phyloP scores from a whole-genome alignment of 2,113 vertebrate species.

The Galemys pyrenaicus region DNA sequence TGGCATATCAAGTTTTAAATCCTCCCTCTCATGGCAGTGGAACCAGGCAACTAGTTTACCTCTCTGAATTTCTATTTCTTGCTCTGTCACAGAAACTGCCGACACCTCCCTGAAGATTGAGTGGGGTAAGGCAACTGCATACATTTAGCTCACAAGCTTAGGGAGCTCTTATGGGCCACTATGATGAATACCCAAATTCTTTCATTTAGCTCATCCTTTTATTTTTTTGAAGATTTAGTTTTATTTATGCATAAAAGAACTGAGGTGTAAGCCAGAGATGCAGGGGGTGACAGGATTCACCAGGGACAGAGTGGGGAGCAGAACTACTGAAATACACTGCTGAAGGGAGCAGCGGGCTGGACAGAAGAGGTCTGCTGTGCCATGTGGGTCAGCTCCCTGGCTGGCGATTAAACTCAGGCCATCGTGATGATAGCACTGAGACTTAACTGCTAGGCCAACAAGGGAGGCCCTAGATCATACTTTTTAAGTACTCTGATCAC shows the following conservation, averaged over 20 bases:
- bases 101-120: not conserved
- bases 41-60: not conserved
- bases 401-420: too few relatives aligned
- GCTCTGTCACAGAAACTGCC: constrained; percentile 21
- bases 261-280: too few relatives aligned
- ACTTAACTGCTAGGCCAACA: too few relatives aligned
- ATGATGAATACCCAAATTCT: not conserved
- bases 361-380: too few relatives aligned
- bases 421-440: too few relatives aligned
- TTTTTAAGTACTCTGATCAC: not conserved
- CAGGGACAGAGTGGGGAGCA: too few relatives aligned
- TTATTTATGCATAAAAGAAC: too few relatives aligned
- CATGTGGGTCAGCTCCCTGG: too few relatives aligned
- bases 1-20: not conserved
- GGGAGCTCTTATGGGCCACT: not conserved
- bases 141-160: not conserved
- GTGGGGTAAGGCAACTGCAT: not conserved
- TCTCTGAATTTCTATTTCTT: constrained; percentile 30
- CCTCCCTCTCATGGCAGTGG: not conserved
- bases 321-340: too few relatives aligned
- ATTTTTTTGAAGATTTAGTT: not conserved
- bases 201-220: not conserved
- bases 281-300: too few relatives aligned
- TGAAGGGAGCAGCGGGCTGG: too few relatives aligned
- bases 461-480: too few relatives aligned